Evolutionary conservation across 2,888 invertebrate species (phyloP).

Genomic region (Cotesia congregata): DNA sequence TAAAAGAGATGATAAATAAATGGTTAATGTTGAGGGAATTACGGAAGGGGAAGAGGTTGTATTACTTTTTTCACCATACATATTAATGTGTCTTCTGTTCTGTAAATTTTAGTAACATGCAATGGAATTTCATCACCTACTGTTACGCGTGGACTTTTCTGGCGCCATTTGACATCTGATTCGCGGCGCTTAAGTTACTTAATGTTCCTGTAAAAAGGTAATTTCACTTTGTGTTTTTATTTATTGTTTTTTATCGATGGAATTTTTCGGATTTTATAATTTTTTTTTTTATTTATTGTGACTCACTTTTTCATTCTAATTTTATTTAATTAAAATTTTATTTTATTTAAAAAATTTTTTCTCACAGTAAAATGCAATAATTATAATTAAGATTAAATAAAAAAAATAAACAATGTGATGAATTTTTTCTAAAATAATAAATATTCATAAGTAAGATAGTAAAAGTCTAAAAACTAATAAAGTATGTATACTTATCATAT

Average conservation of each 20-base stretch:
- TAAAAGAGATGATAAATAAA: constrained; percentile 8
- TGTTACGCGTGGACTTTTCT: constrained; percentile 37
- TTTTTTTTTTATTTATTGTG: background rate
- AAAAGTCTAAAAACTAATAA: background rate
- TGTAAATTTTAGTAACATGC: constrained; percentile 10
- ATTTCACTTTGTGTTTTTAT: constrained; percentile 13
- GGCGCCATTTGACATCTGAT: constrained; percentile 27
- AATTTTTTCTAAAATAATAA: constrained; percentile 2
- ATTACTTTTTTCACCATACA: background rate
- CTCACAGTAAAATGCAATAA: background rate
- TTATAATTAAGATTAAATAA: background rate
- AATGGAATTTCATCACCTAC: constrained; percentile 35
- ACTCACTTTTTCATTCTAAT: background rate
- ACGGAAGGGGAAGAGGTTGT: constrained; percentile 14
- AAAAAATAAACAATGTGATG: background rate
- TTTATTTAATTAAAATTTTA: background rate
- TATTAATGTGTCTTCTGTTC: background rate
- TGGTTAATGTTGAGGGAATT: background rate
- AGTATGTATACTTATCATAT: background rate
- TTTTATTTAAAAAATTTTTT: background rate
- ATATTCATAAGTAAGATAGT: background rate
- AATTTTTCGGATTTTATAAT: constrained; percentile 12
- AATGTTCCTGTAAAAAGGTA: constrained; percentile 23
- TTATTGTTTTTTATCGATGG: constrained; percentile 2
- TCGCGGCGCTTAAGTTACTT: constrained; percentile 30